Conservation (phyloP, 2,113 vertebrate species). For the Indri indri region DNA sequence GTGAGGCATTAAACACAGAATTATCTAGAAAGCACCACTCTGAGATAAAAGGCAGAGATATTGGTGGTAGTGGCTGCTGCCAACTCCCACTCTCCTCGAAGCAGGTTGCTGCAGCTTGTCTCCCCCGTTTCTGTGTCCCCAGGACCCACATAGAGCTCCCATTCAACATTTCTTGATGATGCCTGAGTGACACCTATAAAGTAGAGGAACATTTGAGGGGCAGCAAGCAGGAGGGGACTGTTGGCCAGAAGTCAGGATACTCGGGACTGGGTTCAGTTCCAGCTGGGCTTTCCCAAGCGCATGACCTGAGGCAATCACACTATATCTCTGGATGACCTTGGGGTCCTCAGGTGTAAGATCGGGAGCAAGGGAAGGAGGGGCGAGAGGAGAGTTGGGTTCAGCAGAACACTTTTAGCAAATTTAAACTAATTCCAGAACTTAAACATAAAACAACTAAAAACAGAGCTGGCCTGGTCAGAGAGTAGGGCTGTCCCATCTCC, state of each 20-base stretch:
- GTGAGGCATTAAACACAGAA: neutral
- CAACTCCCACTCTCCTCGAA: neutral
- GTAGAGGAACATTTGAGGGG: neutral
- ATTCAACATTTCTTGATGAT: neutral
- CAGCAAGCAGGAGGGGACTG: neutral
- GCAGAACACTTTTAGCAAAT: neutral
- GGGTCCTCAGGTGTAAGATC: neutral
- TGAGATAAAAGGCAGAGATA: neutral
- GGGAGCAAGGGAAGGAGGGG: neutral
- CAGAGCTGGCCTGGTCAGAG: neutral
- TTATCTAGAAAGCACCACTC: constrained; percentile 10
- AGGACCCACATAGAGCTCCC: neutral
- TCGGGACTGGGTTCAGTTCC: neutral
- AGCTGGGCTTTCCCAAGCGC: neutral
- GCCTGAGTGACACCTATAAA: neutral
- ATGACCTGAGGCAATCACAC: neutral
- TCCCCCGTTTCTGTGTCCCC: neutral
- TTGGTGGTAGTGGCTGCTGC: neutral
- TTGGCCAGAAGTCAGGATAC: neutral
- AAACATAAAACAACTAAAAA: constrained; percentile 29
- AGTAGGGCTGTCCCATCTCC: neutral
- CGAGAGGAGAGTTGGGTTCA: neutral
- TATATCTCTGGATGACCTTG: neutral
- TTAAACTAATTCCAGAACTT: neutral
- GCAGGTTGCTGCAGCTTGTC: neutral